A percentile compares a stretch with the other conserved stretches of the same genome.
phyloP scores from a whole-genome alignment of 2,888 invertebrate species.

The Agriopis marginaria region DNA sequence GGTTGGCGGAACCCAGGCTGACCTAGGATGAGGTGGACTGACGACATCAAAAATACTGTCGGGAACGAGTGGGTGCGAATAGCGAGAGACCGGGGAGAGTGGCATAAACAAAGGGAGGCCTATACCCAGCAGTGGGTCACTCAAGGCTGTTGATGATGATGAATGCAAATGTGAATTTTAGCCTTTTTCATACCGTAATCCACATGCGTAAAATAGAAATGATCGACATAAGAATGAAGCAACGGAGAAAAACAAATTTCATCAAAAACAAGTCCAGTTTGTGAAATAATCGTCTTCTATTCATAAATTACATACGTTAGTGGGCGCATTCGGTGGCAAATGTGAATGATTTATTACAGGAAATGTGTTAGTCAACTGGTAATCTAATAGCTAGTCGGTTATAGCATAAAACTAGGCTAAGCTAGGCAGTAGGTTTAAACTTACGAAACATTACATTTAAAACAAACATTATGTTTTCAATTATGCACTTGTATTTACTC shows the following conservation, averaged over 20 bases:
- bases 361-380: conserved; percentile 34
- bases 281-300: conserved; percentile 25
- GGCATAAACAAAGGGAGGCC: too few species aligned
- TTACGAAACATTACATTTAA: conserved; percentile 10
- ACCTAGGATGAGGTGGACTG: too few species aligned
- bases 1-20: too few species aligned
- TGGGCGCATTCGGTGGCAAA: conserved; percentile 40
- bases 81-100: too few species aligned
- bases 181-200: too few species aligned
- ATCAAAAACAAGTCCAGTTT: conserved; percentile 12
- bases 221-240: neutral
- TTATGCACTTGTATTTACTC: neutral
- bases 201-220: neutral
- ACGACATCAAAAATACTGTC: too few species aligned
- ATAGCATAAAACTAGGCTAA: conserved; percentile 27
- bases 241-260: neutral
- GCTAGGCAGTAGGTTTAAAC: conserved; percentile 9
- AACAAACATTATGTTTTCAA: too few species aligned
- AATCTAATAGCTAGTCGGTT: conserved; percentile 40
- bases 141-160: too few species aligned
- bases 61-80: too few species aligned
- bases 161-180: too few species aligned
- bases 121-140: too few species aligned
- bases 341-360: conserved; percentile 46
- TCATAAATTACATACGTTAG: conserved; percentile 3